Conservation (phyloP, 2,113 vertebrate species). For the Pycnonotus jocosus region DNA sequence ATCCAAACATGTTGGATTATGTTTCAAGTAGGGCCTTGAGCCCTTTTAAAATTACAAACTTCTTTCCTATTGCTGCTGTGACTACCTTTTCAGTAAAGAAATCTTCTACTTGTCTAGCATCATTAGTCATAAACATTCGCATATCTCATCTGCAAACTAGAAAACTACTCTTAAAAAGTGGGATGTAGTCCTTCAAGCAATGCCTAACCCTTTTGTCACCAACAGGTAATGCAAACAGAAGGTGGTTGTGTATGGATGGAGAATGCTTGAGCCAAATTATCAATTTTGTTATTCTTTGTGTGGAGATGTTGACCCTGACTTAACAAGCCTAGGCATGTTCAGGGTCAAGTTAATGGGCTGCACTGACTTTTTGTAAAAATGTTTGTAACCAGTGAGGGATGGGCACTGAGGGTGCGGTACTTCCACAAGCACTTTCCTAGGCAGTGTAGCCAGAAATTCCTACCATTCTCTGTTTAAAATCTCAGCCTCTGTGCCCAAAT, state of each 20-base stretch:
- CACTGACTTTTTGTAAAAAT: neutral
- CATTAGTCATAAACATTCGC: neutral
- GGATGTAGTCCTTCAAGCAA: neutral
- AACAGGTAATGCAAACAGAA: neutral
- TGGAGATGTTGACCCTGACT: neutral
- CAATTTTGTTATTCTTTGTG: neutral
- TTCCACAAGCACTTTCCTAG: neutral
- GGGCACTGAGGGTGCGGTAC: rapidly evolving
- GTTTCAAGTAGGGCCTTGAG: neutral
- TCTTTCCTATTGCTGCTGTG: neutral
- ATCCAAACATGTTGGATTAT: neutral
- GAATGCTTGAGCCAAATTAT: neutral
- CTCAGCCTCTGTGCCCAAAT: neutral
- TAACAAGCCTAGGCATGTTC: neutral
- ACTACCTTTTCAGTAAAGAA: neutral
- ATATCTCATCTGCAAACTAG: neutral
- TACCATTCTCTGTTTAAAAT: neutral
- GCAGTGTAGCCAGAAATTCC: neutral
- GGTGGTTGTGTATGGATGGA: neutral
- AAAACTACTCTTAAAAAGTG: neutral
- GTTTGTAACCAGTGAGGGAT: neutral
- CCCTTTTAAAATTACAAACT: neutral
- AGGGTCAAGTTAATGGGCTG: neutral
- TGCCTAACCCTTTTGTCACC: neutral
- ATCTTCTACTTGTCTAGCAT: neutral